phyloP scores from a whole-genome alignment of 2,888 invertebrate species.

The Bhutanitis thaidina region DNA sequence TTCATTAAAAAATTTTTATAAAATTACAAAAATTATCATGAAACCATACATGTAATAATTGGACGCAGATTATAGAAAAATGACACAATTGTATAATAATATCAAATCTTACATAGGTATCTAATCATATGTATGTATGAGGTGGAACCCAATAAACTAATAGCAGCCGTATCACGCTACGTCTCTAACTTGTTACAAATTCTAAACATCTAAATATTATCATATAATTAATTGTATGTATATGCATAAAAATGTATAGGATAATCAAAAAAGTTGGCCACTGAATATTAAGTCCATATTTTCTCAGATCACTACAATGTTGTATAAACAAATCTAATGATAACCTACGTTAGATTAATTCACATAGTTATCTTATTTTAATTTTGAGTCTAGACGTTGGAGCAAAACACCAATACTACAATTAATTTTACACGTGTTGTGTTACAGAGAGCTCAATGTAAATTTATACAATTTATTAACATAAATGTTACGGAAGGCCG shows the following conservation, averaged over 20 bases:
- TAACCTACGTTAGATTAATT: conserved; percentile 13
- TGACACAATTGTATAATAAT: conserved; percentile 67
- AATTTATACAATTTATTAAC: conserved; percentile 72
- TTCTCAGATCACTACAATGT: conserved; percentile 4
- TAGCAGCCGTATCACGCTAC: conserved; percentile 46
- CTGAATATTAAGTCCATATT: conserved; percentile 35
- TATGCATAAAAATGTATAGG: conserved; percentile 74
- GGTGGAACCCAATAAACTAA: conserved; percentile 57
- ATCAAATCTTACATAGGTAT: conserved; percentile 61
- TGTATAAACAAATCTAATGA: conserved; percentile 2
- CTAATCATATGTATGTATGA: conserved; percentile 48
- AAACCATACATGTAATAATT: conserved; percentile 55
- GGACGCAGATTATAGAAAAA: conserved; percentile 58
- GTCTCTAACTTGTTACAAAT: conserved; percentile 59
- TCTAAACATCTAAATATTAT: conserved; percentile 68
- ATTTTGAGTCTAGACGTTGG: conserved; percentile 31
- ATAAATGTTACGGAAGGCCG: conserved; percentile 47
- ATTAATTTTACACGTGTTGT: conserved; percentile 43
- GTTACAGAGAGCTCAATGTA: conserved; percentile 60
- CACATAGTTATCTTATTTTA: conserved; percentile 26
- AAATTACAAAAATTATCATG: conserved; percentile 75
- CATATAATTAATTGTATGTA: conserved; percentile 57
- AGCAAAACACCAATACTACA: conserved; percentile 31
- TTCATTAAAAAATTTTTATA: conserved; percentile 72
- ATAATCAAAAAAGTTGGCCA: conserved; percentile 72